Evolutionary conservation across 1,140 invertebrate genomes (phyloP), one percentile per base, ranked within the genome.

Genomic region (Euborellia annulipes): DNA sequence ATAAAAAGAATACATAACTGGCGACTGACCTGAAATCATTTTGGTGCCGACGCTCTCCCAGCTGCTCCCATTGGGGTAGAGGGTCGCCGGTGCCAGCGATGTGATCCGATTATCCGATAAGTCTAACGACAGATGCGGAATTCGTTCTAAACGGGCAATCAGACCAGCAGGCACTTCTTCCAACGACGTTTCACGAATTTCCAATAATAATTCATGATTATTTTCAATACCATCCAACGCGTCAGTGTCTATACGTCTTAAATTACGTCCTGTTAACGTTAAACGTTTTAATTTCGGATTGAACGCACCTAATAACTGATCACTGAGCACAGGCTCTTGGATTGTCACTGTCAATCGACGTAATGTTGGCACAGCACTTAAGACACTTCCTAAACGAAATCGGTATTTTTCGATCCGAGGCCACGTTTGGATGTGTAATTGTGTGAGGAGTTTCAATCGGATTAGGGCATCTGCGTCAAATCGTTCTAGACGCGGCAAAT

Each of bases 31-130:
- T 64, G 79, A 75, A 37, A 84, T 72, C 58, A 82, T 70, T 57
- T 79, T 82, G 6, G 84, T 87, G 17, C 83, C 84, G 36, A 83
- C 78, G 50, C 77, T 76, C 61, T 86, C 83, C 84, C 83, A 87
- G 21, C 79, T 79, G 3, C 79, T 77, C 45, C 73, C 73, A 60
- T 88, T 88, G 2, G 81, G 79, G 61, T 89, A 90, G 53, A 89
- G 81, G 21, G 82, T 76, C 14, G 82, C 79, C 21, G 84, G 82
- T 61, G 78, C 79, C 21, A 89, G 64, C 41, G 78, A 77, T 41
- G 77, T 75, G 51, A 89, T 75, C 63, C 80, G 74, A 66, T 90
- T 90, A 55, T 82, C 72, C 49, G 82, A 76, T 36, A 89, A 67
- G 58, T 89, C 85, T 36, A 90, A 66, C 2, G 80, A 77, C n/a